A percentile compares a stretch with the other conserved stretches of the same genome.
Conservation (phyloP, 2,888 invertebrate species). For the Watsonalla cultraria region DNA sequence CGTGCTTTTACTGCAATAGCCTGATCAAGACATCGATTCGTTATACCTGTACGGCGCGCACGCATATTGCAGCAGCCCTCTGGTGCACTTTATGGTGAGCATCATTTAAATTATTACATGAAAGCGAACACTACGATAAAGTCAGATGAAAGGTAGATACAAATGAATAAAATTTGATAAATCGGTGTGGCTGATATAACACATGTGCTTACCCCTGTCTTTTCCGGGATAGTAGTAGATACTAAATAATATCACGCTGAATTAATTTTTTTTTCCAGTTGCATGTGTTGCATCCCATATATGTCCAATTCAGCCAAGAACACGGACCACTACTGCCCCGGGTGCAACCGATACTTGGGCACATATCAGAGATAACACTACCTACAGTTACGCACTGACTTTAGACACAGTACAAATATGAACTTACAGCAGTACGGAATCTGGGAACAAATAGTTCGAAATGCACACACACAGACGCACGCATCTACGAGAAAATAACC, state of each 20-base stretch:
- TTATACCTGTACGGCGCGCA: conserved; percentile 44
- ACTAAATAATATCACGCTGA: neutral
- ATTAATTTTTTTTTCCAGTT: conserved; percentile 37
- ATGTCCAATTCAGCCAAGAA: conserved; percentile 50
- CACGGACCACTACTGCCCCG: conserved; percentile 61
- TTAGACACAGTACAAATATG: too few species aligned
- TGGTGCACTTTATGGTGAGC: conserved; percentile 20
- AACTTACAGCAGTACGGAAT: too few species aligned
- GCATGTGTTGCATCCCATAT: conserved; percentile 56
- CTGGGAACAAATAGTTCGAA: too few species aligned
- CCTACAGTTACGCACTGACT: too few species aligned
- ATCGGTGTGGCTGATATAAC: neutral
- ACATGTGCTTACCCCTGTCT: neutral
- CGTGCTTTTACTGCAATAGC: conserved; percentile 49
- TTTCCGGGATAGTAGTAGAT: neutral
- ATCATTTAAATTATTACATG: neutral
- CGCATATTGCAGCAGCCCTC: conserved; percentile 43
- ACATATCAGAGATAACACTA: conserved; percentile 44
- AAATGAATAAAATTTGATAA: too few species aligned
- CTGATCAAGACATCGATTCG: conserved; percentile 50
- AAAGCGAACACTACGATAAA: neutral
- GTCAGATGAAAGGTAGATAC: too few species aligned
- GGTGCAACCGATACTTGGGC: conserved; percentile 54
- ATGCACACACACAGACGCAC: too few species aligned
- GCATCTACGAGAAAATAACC: too few species aligned